Percentiles rank a stretch among this genome's conserved stretches.
Conservation (phyloP, 2,113 vertebrate genomes). For the Cnemophilus loriae region DNA sequence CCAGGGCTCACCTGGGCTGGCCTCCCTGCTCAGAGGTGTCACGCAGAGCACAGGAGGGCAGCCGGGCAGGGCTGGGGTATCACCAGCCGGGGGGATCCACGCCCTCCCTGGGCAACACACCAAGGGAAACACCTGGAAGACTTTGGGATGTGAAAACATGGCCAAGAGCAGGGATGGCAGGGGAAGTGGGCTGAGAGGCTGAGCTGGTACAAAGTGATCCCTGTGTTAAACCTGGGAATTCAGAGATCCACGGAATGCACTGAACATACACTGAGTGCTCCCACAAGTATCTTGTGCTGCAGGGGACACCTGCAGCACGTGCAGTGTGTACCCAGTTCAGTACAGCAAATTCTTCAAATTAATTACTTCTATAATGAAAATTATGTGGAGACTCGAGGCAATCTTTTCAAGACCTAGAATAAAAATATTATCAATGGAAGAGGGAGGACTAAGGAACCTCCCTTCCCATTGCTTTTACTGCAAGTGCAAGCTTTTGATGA, state of each 20-base stretch:
- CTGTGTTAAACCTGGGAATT: neutral
- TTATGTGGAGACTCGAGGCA: neutral
- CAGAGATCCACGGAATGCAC: fast-evolving
- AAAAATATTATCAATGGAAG: neutral
- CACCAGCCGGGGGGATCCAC: neutral
- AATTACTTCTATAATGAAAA: neutral
- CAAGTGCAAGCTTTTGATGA: neutral
- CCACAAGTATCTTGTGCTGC: neutral
- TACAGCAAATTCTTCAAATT: neutral
- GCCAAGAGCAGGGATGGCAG: neutral
- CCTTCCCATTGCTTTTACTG: neutral
- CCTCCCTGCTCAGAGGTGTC: neutral
- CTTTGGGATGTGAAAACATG: neutral
- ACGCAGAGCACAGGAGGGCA: neutral
- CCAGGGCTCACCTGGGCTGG: neutral
- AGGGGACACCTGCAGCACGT: neutral
- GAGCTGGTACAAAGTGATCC: neutral
- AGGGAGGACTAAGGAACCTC: neutral
- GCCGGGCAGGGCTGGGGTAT: neutral
- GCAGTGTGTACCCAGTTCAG: neutral
- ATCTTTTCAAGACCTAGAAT: neutral
- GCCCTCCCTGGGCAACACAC: neutral
- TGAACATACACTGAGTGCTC: neutral
- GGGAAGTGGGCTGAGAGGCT: neutral
- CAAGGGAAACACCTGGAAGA: fast-evolving